Evolutionary conservation across 2,888 invertebrate species (phyloP).

Genomic region (Mellilla xanthometata): DNA sequence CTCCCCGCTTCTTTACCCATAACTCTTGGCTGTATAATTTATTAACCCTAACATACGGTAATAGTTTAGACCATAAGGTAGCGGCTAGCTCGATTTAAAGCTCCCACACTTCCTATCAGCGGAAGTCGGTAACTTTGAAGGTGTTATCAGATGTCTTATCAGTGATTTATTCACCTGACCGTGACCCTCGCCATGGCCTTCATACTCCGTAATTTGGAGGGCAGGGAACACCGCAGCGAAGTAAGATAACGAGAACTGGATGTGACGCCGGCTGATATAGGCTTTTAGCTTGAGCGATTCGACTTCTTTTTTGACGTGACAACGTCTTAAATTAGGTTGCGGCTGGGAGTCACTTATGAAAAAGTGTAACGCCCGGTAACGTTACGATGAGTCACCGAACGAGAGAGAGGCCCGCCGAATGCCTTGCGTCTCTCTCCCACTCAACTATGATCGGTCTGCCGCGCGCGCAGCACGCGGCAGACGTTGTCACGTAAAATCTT

Average conservation of each 20-base stretch:
- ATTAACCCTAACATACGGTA: conserved; percentile 2
- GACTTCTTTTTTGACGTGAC: too few species aligned
- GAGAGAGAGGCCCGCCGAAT: too few species aligned
- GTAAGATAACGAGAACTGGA: conserved; percentile 12
- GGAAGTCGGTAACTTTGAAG: conserved; percentile 14
- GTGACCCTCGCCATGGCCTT: conserved; percentile 18
- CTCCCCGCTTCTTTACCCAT: background rate
- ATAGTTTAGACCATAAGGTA: background rate
- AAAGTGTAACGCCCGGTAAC: too few species aligned
- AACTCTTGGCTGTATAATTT: conserved; percentile 10
- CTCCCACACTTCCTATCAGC: conserved; percentile 3
- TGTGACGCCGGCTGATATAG: conserved; percentile 1
- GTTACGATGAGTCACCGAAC: too few species aligned
- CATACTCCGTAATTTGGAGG: conserved; percentile 16
- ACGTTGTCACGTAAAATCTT: too few species aligned
- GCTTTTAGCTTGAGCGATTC: background rate
- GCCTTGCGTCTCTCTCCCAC: too few species aligned
- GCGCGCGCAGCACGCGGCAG: too few species aligned
- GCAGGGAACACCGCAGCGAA: conserved; percentile 17
- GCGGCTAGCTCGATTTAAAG: too few species aligned
- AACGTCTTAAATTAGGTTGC: too few species aligned
- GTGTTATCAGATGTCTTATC: conserved; percentile 15
- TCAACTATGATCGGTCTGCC: too few species aligned
- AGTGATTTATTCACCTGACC: conserved; percentile 20
- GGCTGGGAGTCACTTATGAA: too few species aligned